phyloP scores from a whole-genome alignment of 2,888 invertebrate species.

The Cremastobaeus sp. region DNA sequence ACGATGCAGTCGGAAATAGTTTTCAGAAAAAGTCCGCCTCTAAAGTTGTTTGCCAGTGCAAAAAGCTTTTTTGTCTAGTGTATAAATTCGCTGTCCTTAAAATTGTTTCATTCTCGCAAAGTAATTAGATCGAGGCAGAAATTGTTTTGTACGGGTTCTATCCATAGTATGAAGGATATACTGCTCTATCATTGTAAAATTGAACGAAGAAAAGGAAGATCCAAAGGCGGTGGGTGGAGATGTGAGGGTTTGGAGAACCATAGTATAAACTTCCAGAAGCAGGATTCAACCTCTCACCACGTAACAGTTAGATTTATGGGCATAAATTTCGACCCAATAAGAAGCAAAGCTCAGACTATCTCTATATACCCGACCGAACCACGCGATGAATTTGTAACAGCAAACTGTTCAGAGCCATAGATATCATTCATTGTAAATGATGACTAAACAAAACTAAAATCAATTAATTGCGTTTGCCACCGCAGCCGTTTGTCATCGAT shows the following conservation, averaged over 20 bases:
- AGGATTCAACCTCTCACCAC: conserved; percentile 70
- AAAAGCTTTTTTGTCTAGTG: too few species aligned
- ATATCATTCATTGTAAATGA: conserved; percentile 59
- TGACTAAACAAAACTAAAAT: conserved; percentile 59
- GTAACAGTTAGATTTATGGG: conserved; percentile 70
- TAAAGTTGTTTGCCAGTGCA: too few species aligned
- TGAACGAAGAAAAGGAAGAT: conserved; percentile 56
- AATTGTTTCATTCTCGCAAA: too few species aligned
- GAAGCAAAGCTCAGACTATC: conserved; percentile 62
- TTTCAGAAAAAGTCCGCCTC: too few species aligned
- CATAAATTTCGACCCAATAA: conserved; percentile 69
- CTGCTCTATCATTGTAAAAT: conserved; percentile 51
- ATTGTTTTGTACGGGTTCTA: conserved; percentile 18
- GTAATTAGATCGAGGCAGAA: conserved; percentile 26
- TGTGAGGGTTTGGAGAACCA: conserved; percentile 47
- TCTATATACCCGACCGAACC: conserved; percentile 59
- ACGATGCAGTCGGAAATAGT: too few species aligned
- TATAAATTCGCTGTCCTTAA: too few species aligned
- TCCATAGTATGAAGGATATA: conserved; percentile 42
- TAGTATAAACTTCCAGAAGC: conserved; percentile 66
- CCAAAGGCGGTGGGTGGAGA: conserved; percentile 13
- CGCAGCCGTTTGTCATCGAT: conserved; percentile 35
- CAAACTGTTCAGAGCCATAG: conserved; percentile 57
- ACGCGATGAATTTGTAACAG: conserved; percentile 61
- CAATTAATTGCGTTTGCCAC: conserved; percentile 44